Base-by-base conservation (phyloP, 2,888 invertebrate genomes). In the Crioceris asparagi region DNA sequence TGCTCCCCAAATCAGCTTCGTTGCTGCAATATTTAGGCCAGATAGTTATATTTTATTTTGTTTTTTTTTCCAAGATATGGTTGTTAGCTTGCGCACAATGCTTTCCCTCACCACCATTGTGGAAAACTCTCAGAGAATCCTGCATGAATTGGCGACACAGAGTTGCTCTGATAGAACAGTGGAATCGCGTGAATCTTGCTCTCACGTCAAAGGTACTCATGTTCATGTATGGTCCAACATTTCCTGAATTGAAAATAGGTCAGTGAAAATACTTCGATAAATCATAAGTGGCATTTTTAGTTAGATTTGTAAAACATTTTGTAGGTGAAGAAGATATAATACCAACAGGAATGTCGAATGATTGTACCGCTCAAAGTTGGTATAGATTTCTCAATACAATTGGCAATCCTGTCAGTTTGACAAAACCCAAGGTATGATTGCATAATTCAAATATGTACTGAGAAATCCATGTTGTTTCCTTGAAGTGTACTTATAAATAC, bases 121-220 rank as follows among this genome's bases (percentile, higher is more conserved):
- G 94, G 94, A 90, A 92, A 61, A 94, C 94, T 0, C 69, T 96
- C 44, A 76, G 88, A 52, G 91, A 92, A 65, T 86, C 91, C 55
- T 92, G 92, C 63, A 75, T 83, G 54, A 81, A 84, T 55, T 96
- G 96, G 94, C 74, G 96, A 8, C 96, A 97, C 69, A 80, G 94
- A 42, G 77, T 88, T 41, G 88, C 92, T 21, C 72, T 97, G 5
- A 79, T 94, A 17, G 86, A 88, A 60, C 94, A 96, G 58, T 94
- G 94, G 94, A 86, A 91, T 65, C 77, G 91, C 44, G 87, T 92
- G 19, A 93, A 91, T 62, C 72, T 92, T 32, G 84, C 86, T 2
- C 72, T 96, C 40, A 93, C 93, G 0, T 82, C 88, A 2, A 71
- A 83, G 29, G 71, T 94, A 33, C 68, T 94, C 14, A 72, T 76